Evolutionary conservation across 2,797 vertebrate genomes (phyloP).

Genomic region (Epinephelus coioides): DNA sequence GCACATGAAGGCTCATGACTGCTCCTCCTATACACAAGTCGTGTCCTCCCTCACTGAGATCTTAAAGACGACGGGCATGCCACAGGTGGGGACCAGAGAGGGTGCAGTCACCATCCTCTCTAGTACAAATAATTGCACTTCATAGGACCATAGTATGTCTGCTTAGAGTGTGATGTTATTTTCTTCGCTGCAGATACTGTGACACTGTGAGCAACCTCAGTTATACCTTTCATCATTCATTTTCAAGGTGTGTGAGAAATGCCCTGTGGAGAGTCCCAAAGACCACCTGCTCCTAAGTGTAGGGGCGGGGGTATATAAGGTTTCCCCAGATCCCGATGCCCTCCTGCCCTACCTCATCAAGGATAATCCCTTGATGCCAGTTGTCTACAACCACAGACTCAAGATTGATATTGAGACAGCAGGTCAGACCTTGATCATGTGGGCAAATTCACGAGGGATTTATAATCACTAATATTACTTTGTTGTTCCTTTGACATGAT

Average conservation of each 20-base stretch:
- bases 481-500: neutral
- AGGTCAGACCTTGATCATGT: conserved; percentile 59
- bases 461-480: no score
- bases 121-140: neutral
- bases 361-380: conserved; percentile 69
- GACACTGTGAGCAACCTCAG: neutral
- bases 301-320: conserved; percentile 80
- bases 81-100: conserved; percentile 53
- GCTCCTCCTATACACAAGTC: conserved; percentile 77
- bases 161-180: neutral
- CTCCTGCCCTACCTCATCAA: conserved; percentile 83
- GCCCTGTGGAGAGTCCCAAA: conserved; percentile 73
- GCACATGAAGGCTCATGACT: conserved; percentile 73
- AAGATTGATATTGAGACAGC: conserved; percentile 69
- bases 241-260: conserved; percentile 65
- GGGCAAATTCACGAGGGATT: no score
- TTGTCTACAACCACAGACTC: conserved; percentile 74
- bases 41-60: conserved; percentile 75
- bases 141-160: neutral
- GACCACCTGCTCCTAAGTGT: conserved; percentile 84
- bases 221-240: neutral
- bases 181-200: neutral
- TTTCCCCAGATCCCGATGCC: conserved; percentile 78
- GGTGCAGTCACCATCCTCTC: no score
- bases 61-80: conserved; percentile 74